phyloP scores from a whole-genome alignment of 2,113 vertebrate genomes.

The Mustela lutreola region DNA sequence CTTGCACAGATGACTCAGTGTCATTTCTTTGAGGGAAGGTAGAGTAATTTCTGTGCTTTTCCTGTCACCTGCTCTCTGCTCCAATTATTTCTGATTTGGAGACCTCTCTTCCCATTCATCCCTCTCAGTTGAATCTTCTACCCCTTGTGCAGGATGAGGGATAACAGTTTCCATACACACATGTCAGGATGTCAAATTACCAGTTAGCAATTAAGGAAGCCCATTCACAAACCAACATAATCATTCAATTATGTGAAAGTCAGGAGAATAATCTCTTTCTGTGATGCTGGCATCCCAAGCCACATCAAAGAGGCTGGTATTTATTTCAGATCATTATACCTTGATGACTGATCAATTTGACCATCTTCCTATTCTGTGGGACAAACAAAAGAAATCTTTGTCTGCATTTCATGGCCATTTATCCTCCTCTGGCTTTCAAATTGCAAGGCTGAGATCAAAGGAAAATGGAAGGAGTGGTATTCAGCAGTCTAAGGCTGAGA shows the following conservation, averaged over 20 bases:
- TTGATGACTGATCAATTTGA: slow-evolving; percentile 69
- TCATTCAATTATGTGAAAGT: slow-evolving; percentile 75
- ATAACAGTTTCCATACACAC: neutral
- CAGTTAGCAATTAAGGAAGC: slow-evolving; percentile 66
- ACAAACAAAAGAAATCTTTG: slow-evolving; percentile 68
- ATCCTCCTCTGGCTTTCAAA: slow-evolving; percentile 69
- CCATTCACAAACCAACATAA: slow-evolving; percentile 62
- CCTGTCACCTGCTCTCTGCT: slow-evolving; percentile 20
- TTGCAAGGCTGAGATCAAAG: slow-evolving; percentile 75
- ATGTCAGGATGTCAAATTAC: slow-evolving; percentile 58
- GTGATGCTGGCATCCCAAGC: slow-evolving; percentile 68
- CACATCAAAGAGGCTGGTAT: slow-evolving; percentile 75
- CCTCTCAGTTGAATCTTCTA: slow-evolving; percentile 50
- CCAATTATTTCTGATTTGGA: slow-evolving; percentile 62
- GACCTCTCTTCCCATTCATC: neutral
- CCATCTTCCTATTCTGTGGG: slow-evolving; percentile 69
- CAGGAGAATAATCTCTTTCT: slow-evolving; percentile 61
- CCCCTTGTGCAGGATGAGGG: neutral
- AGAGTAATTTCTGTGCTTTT: neutral
- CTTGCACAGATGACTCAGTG: neutral
- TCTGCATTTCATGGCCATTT: slow-evolving; percentile 64
- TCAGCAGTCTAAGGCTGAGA: neutral
- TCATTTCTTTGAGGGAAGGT: neutral
- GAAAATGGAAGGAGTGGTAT: neutral
- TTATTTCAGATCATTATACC: slow-evolving; percentile 74